These are phyloP conservation scores for Morpho achilles DNA, from an alignment of 2,888 invertebrate genomes.

Conservation along the genomic window DNA sequence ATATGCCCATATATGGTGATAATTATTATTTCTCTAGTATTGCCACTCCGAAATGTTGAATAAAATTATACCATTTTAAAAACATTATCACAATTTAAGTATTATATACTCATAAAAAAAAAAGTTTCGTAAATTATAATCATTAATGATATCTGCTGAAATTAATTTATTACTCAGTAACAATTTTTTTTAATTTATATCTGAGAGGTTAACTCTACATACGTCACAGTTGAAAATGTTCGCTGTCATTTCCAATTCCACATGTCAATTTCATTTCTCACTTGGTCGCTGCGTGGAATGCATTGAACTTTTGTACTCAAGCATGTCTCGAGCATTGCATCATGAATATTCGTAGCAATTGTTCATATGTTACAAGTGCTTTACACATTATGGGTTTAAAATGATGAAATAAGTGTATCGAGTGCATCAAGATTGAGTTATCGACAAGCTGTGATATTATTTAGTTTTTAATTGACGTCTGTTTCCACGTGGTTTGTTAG, in stretches of 20 bases:
- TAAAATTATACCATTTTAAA: no score
- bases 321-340: constrained; percentile 39
- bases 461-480: constrained; percentile 53
- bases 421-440: constrained; percentile 12
- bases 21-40: constrained; percentile 3
- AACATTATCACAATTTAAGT: no score
- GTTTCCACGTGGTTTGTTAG: constrained; percentile 60
- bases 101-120: no score
- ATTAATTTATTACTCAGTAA: no score
- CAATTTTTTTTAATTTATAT: no score
- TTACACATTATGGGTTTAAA: constrained; percentile 9
- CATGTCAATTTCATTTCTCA: constrained; percentile 16
- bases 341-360: constrained; percentile 26
- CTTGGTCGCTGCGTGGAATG: constrained; percentile 20
- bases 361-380: constrained; percentile 15
- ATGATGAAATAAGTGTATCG: constrained; percentile 9
- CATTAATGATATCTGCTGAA: no score
- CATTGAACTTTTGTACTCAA: constrained; percentile 33
- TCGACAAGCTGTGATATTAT: constrained; percentile 27
- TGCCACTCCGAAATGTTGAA: neutral
- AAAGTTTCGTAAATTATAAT: no score
- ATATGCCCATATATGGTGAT: constrained; percentile 60
- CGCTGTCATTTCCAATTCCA: neutral
- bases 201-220: no score
- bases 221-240: no score